A percentile compares a stretch with the other conserved stretches of the same genome.
Evolutionary conservation across 1,140 invertebrate species (phyloP).

Genomic region (Leptopilina clavipes): DNA sequence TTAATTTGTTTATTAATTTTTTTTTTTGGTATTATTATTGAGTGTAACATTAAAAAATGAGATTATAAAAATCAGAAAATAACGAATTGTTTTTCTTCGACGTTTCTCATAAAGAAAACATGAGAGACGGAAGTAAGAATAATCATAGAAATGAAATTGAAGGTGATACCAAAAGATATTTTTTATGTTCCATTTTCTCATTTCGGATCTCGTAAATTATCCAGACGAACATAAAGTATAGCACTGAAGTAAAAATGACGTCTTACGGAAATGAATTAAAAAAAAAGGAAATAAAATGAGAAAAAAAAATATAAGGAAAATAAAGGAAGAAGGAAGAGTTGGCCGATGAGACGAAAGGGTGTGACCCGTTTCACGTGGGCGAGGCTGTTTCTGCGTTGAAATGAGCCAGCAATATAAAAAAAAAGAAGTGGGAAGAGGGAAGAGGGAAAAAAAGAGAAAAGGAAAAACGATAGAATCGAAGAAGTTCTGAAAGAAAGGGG

Average conservation of each 20-base stretch:
- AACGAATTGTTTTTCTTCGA: not conserved
- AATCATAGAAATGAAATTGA: constrained; percentile 3
- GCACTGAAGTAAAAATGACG: constrained; percentile 12
- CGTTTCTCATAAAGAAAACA: not conserved
- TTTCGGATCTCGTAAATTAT: constrained; percentile 27
- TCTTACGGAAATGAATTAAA: constrained; percentile 31
- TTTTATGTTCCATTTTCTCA: constrained; percentile 25
- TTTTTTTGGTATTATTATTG: too few species aligned
- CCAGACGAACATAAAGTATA: constrained; percentile 19
- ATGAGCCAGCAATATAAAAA: constrained; percentile 35
- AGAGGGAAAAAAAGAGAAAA: not conserved
- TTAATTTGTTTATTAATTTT: too few species aligned
- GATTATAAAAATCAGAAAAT: too few species aligned
- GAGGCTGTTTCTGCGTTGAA: constrained; percentile 45
- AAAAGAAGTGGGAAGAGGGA: not conserved
- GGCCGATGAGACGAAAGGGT: constrained; percentile 52
- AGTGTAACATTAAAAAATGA: too few species aligned
- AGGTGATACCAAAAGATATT: constrained; percentile 11
- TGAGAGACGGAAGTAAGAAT: not conserved
- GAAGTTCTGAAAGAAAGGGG: constrained; percentile 26
- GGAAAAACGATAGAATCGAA: not conserved
- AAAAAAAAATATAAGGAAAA: not conserved
- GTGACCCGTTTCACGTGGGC: constrained; percentile 62
- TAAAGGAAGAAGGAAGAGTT: constrained; percentile 14
- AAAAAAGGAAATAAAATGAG: constrained; percentile 37